Conservation (phyloP, 2,113 vertebrate species). For the Ursus arctos region DNA sequence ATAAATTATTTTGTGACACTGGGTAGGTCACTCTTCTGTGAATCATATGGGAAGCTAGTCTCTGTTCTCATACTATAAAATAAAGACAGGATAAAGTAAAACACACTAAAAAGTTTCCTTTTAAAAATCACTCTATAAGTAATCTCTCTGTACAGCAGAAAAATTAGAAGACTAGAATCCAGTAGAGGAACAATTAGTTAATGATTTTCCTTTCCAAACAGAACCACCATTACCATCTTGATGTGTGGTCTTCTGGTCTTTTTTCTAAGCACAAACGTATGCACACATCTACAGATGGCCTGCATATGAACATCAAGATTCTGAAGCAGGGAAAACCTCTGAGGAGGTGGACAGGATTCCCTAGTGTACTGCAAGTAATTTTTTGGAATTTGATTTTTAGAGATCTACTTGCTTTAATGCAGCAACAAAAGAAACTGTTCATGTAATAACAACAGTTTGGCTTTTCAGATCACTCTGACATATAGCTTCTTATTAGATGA, state of each 20-base stretch:
- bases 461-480: conserved; percentile 1
- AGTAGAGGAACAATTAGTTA: background rate
- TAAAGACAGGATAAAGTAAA: conserved; percentile 9
- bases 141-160: background rate
- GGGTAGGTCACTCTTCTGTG: background rate
- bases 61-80: background rate
- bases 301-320: background rate
- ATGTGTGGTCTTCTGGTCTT: background rate
- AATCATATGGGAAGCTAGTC: background rate
- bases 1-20: background rate
- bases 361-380: background rate
- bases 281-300: background rate
- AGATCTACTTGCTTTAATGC: background rate
- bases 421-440: background rate
- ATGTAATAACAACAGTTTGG: background rate
- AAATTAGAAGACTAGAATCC: conserved; percentile 24
- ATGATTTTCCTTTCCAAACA: conserved; percentile 13
- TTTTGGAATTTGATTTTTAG: background rate
- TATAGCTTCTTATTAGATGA: background rate
- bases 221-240: background rate
- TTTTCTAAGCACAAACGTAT: background rate
- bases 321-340: background rate
- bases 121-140: conserved; percentile 18
- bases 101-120: background rate
- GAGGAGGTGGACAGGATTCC: background rate